A percentile compares a stretch with the other conserved stretches of the same genome.
Conservation (phyloP, 2,888 invertebrate genomes). For the Invenusta paracnida region DNA sequence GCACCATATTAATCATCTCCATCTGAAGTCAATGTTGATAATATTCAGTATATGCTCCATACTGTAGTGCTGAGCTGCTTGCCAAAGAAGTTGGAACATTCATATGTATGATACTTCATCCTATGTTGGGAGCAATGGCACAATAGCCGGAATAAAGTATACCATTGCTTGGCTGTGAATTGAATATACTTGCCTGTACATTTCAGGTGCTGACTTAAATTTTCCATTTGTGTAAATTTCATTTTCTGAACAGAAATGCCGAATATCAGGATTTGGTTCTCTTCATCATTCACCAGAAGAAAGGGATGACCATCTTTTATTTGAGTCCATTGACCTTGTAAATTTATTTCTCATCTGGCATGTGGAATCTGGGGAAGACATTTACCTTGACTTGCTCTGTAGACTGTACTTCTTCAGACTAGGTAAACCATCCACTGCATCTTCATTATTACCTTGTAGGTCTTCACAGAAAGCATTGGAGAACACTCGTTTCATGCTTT, state of each 20-base stretch:
- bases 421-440: slow-evolving; percentile 8
- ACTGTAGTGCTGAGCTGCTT: no score
- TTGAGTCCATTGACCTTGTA: no score
- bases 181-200: neutral
- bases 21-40: no score
- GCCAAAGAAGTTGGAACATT: neutral
- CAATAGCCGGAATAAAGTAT: neutral
- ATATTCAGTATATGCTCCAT: no score
- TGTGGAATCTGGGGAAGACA: no score
- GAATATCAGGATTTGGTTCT: neutral
- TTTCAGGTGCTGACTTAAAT: neutral
- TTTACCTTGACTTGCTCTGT: no score
- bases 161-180: neutral
- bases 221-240: neutral
- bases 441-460: neutral
- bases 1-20: neutral
- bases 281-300: no score
- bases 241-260: slow-evolving; percentile 3
- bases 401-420: slow-evolving; percentile 15
- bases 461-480: neutral
- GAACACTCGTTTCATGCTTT: slow-evolving; percentile 18
- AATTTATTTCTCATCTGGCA: no score
- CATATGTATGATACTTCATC: neutral
- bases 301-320: no score
- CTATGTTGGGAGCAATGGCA: neutral